phyloP scores from a whole-genome alignment of 2,797 vertebrate genomes.

The Tiaroga cobitis region DNA sequence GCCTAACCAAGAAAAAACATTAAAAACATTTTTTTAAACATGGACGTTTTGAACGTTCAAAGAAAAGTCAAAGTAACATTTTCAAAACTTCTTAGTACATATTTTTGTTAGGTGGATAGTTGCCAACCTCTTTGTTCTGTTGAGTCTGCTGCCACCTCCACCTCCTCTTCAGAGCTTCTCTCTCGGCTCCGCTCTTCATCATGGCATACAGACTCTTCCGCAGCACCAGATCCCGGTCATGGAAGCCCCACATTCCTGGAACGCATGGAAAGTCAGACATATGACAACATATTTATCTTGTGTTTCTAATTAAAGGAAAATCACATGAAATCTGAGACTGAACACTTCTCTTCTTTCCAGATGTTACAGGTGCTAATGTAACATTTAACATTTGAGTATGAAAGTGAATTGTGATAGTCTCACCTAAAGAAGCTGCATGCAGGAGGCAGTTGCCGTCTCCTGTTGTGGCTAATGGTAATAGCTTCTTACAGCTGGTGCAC shows the following conservation, averaged over 20 bases:
- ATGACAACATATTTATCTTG: background rate
- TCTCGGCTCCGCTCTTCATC: slow-evolving; percentile 96
- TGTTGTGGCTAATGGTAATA: slow-evolving; percentile 95
- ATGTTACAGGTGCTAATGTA: background rate
- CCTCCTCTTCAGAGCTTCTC: slow-evolving; percentile 92
- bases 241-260: slow-evolving; percentile 99
- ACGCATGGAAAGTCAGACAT: slow-evolving; percentile 22
- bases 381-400: background rate
- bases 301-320: background rate
- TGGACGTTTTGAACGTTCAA: background rate
- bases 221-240: slow-evolving; percentile 95
- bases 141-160: slow-evolving; percentile 99
- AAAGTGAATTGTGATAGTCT: slow-evolving; percentile 54
- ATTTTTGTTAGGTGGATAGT: background rate
- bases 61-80: background rate
- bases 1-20: background rate
- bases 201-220: slow-evolving; percentile 96
- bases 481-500: slow-evolving; percentile 96
- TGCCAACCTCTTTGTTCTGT: slow-evolving; percentile 96
- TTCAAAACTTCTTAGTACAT: background rate
- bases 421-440: slow-evolving; percentile 96
- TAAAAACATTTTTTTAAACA: background rate
- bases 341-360: background rate
- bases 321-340: background rate
- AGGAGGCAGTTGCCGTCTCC: slow-evolving; percentile 98